A percentile compares a stretch with the other conserved stretches of the same genome.
These are phyloP conservation scores for Gasteruption jaculator DNA, from an alignment of 2,888 invertebrate species.

Conservation along the genomic window DNA sequence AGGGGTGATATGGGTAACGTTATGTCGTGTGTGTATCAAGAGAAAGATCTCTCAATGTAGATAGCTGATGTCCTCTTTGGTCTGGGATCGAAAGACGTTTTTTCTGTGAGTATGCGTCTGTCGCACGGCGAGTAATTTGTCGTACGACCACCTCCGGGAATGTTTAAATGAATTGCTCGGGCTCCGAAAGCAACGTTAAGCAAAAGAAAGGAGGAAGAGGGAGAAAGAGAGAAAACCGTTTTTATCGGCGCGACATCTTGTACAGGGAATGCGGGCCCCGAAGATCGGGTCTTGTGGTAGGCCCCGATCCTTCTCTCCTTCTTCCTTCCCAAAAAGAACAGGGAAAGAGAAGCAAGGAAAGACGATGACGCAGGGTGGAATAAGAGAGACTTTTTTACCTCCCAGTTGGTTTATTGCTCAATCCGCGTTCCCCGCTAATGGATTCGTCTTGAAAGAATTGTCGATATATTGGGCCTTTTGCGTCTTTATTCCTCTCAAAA, in stretches of 20 bases:
- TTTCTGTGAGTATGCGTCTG: constrained; percentile 30
- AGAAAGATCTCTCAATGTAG: constrained; percentile 46
- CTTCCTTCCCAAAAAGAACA: constrained; percentile 1
- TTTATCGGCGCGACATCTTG: constrained; percentile 53
- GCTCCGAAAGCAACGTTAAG: too few relatives aligned
- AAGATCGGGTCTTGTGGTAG: constrained; percentile 16
- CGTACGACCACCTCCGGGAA: constrained; percentile 52
- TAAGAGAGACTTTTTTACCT: constrained; percentile 40
- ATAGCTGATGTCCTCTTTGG: constrained; percentile 37
- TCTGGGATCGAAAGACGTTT: too few relatives aligned
- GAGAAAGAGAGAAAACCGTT: constrained; percentile 20
- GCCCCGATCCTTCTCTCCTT: neutral
- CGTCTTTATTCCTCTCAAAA: constrained; percentile 13
- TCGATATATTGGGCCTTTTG: too few relatives aligned
- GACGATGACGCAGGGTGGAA: constrained; percentile 3
- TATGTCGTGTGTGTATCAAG: constrained; percentile 23
- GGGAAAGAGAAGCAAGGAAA: constrained; percentile 10
- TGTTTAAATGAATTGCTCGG: constrained; percentile 51
- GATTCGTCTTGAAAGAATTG: constrained; percentile 50
- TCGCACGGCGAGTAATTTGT: constrained; percentile 49
- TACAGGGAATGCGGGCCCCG: constrained; percentile 49
- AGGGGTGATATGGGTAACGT: constrained; percentile 11
- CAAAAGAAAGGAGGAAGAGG: constrained; percentile 20
- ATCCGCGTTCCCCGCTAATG: constrained; percentile 48
- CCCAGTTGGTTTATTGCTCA: constrained; percentile 51